Base-by-base conservation (phyloP, 2,888 invertebrate genomes). In the Conomelus anceps region DNA sequence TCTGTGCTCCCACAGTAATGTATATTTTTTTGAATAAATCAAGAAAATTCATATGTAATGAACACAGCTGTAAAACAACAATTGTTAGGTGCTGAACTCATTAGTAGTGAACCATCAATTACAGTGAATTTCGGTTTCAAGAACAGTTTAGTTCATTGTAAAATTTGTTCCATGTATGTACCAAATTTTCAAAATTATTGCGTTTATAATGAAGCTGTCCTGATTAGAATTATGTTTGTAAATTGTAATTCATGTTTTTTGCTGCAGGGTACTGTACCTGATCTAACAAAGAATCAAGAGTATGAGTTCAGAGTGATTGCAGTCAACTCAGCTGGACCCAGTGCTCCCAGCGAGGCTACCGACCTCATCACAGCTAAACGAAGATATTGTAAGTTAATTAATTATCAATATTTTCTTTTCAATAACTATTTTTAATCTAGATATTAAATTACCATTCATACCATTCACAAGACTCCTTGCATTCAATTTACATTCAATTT, bases 241-340 rank as follows among this genome's bases (percentile, higher is more conserved):
- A 17, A 13, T 22, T 85, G n/a, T n/a, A 22, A 24, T 89, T 23
- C 23, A 63, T 86, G 26, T 89, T 90, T 89, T 90, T 90, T 91
- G 41, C 91, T 92, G 23, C 90, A 95, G 93, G 98, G 97, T 26
- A 97, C 97, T 1, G 97, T 98, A 23, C 97, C 98, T 89, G 98
- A 98, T 92, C 94, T 99, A 87, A 96, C 96, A 0, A 99, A 99
- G 94, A 98, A 98, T 89, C 97, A 98, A 93, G 98, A 99, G 93
- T 99, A 99, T 92, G 99, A 99, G 93, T 99, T 99, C 95, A 95
- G 99, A 91, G 95, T 99, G 7, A 97, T 98, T 92, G 99, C 99
- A 20, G 96, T 97, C 17, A 99, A 99, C 94, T 96, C 97, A 92
- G 98, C 98, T 90, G 99, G 99, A 86, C 97, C 98, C 92, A 98